phyloP scores from a whole-genome alignment of 1,140 invertebrate species.

The Condylostylus longicornis region DNA sequence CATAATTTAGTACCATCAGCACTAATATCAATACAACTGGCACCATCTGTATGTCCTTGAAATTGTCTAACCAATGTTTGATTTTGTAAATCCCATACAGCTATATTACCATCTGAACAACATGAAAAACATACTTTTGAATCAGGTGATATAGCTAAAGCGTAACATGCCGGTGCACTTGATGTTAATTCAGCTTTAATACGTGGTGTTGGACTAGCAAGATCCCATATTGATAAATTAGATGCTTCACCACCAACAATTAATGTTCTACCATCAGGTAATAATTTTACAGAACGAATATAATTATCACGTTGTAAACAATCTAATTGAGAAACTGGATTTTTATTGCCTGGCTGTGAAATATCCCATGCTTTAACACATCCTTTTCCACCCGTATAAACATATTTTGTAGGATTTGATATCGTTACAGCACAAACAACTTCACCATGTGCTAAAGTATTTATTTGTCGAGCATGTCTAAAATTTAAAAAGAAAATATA shows the following conservation, averaged over 20 bases:
- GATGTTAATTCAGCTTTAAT: constrained; percentile 85
- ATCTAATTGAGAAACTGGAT: constrained; percentile 6
- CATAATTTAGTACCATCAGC: constrained; percentile 87
- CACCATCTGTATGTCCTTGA: constrained; percentile 89
- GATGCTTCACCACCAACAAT: constrained; percentile 87
- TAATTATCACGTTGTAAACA: constrained; percentile 66
- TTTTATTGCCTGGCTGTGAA: constrained; percentile 44
- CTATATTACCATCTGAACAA: constrained; percentile 93
- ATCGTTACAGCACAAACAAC: constrained; percentile 73
- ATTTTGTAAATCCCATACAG: constrained; percentile 93
- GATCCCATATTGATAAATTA: constrained; percentile 80
- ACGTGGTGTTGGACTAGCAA: constrained; percentile 65
- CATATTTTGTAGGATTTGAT: constrained; percentile 67
- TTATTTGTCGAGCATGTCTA: constrained; percentile 54
- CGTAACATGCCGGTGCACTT: constrained; percentile 79
- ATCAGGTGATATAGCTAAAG: constrained; percentile 75
- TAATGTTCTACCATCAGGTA: constrained; percentile 78
- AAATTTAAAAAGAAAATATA: no score
- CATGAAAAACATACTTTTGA: constrained; percentile 93
- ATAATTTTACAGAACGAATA: constrained; percentile 76
- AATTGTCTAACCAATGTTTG: constrained; percentile 77
- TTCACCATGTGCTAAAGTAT: constrained; percentile 80
- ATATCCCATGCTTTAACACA: constrained; percentile 82
- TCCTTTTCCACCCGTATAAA: constrained; percentile 81
- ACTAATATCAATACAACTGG: constrained; percentile 93